Evolutionary conservation across 2,888 invertebrate species (phyloP), one percentile per base, ranked within the genome.

Genomic region (Anthophora plumipes): DNA sequence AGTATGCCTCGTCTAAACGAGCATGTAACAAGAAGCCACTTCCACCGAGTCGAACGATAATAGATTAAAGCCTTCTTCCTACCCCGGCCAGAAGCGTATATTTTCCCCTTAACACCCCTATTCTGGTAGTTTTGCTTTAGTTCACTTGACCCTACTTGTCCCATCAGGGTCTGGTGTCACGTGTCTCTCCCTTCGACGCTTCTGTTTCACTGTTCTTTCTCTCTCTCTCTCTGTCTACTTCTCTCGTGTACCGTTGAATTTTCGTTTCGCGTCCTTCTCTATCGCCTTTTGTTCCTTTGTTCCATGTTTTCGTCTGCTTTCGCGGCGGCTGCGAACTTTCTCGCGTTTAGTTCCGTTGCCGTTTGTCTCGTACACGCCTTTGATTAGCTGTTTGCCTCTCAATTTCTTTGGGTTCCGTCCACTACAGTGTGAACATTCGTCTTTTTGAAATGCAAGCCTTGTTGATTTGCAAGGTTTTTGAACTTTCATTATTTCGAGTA

Each of bases 11-110:
- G 77, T 85, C 85, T 72, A 87, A 87, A 85, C 85, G 83, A 87
- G 84, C 87, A 83, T 91, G 91, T 92, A 93, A 93, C 92, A 91
- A 92, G 93, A 91, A 93, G 91, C 92, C 91, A 92, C 92, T 92
- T 91, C 91, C 90, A 89, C 85, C 83, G 73, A 80, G 80, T 84
- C 81, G 88, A 84, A 83, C 83, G 86, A 89, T 93, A 93, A 93
- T 93, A 92, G 92, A 93, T 93, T 92, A 92, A 92, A 92, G 91
- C 90, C 89, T 91, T 92, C 90, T 89, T 90, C 90, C 89, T 86
- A 87, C 89, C 88, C 80, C 41, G 71, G 73, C 66, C 82, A 84
- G 83, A 82, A 81, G 82, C 89, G 87, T 91, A 91, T 90, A 92
- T 91, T 89, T 91, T 91, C 90, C 92, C 91, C 90, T 91, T 90